phyloP scores from a whole-genome alignment of 1,140 invertebrate genomes.

The Frieseomelitta varia region DNA sequence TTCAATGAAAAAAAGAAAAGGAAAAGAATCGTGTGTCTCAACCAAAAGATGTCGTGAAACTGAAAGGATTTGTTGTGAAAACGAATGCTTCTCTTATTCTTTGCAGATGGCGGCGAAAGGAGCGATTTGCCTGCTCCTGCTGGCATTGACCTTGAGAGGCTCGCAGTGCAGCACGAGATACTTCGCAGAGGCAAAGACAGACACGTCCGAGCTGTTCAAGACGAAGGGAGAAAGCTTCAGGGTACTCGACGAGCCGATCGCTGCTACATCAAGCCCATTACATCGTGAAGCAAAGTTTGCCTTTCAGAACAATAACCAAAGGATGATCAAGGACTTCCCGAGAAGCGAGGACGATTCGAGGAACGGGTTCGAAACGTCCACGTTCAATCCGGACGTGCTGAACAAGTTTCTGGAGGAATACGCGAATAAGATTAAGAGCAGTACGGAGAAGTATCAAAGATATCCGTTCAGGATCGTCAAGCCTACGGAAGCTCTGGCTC shows the following conservation, averaged over 20 bases:
- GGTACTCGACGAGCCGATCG: constrained; percentile 50
- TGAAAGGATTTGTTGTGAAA: not conserved
- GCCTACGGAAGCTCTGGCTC: constrained; percentile 78
- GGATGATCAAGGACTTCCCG: constrained; percentile 52
- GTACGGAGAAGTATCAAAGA: constrained; percentile 75
- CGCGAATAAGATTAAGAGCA: constrained; percentile 82
- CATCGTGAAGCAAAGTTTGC: constrained; percentile 17
- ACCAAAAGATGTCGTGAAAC: not conserved
- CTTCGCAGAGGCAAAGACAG: constrained; percentile 60
- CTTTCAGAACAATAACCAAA: constrained; percentile 34
- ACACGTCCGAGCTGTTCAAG: constrained; percentile 61
- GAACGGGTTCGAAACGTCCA: constrained; percentile 76
- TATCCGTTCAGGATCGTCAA: constrained; percentile 80
- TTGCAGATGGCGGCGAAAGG: constrained; percentile 74
- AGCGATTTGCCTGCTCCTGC: constrained; percentile 65
- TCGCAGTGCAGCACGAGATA: constrained; percentile 63
- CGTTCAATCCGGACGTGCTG: constrained; percentile 82
- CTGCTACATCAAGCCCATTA: constrained; percentile 47
- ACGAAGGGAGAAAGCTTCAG: constrained; percentile 53
- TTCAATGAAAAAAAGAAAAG: too few species aligned
- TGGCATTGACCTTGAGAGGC: constrained; percentile 52
- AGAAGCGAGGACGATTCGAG: constrained; percentile 54
- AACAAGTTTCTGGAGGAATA: constrained; percentile 84
- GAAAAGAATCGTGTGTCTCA: too few species aligned
- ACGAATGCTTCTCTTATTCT: not conserved